These are phyloP conservation scores for Ormyrus nitidulus DNA, from an alignment of 2,888 invertebrate genomes.

Conservation along the genomic window DNA sequence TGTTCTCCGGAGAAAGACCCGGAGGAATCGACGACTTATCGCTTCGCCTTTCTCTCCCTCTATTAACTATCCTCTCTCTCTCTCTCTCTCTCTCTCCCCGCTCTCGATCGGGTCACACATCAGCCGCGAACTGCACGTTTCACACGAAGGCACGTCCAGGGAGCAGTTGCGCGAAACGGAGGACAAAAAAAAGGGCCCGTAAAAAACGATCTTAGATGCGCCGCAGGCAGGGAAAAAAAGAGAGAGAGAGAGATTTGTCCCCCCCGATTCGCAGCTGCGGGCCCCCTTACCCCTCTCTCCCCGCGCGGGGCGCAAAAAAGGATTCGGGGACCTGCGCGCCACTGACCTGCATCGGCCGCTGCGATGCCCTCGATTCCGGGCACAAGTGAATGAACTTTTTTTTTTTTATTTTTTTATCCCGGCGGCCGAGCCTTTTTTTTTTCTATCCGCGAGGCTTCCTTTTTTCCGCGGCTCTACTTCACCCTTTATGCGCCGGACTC, in stretches of 20 bases:
- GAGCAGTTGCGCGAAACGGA: constrained; percentile 70
- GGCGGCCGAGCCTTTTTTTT: too few relatives aligned
- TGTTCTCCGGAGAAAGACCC: constrained; percentile 53
- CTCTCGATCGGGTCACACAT: constrained; percentile 50
- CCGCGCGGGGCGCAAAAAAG: constrained; percentile 61
- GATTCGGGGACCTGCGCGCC: constrained; percentile 63
- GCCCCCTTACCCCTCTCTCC: neutral
- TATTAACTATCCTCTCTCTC: constrained; percentile 45
- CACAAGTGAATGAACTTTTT: too few relatives aligned
- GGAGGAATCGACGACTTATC: constrained; percentile 55
- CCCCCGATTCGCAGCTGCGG: constrained; percentile 54
- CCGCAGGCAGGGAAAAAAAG: constrained; percentile 67
- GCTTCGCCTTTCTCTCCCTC: constrained; percentile 56
- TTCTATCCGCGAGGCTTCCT: too few relatives aligned
- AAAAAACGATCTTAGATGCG: constrained; percentile 70
- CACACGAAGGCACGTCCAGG: constrained; percentile 55
- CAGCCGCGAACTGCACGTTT: constrained; percentile 4
- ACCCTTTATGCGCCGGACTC: too few relatives aligned
- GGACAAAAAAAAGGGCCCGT: constrained; percentile 71
- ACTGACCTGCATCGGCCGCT: constrained; percentile 68
- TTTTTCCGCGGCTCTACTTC: too few relatives aligned
- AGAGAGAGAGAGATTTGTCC: constrained; percentile 67
- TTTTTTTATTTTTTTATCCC: too few relatives aligned
- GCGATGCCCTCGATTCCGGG: constrained; percentile 36
- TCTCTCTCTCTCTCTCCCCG: neutral